Evolutionary conservation across 2,113 vertebrate species (phyloP).

Genomic region (Miniopterus natalensis): DNA sequence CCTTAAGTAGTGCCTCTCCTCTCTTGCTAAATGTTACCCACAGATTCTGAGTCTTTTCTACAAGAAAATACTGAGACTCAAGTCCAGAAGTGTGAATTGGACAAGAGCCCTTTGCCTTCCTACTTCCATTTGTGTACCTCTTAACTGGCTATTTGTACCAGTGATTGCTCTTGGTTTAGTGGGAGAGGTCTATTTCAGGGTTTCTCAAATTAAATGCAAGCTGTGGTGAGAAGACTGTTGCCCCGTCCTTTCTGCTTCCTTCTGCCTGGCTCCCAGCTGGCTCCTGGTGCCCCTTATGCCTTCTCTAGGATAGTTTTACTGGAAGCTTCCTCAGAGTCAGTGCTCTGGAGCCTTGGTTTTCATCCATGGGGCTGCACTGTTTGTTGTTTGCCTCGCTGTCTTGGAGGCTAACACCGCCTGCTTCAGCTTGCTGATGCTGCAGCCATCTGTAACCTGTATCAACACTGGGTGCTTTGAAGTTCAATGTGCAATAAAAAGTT

Average conservation of each 20-base stretch:
- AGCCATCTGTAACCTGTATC: constrained; percentile 36
- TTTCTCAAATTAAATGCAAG: background rate
- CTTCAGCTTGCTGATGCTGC: background rate
- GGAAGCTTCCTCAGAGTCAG: background rate
- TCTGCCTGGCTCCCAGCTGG: background rate
- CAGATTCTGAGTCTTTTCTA: background rate
- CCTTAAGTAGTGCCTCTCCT: background rate
- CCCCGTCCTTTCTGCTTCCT: background rate
- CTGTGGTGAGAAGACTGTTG: background rate
- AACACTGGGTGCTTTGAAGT: constrained; percentile 66
- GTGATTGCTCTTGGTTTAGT: background rate
- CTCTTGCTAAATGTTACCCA: background rate
- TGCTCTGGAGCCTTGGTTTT: background rate
- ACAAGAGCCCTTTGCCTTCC: background rate
- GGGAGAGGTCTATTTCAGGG: background rate
- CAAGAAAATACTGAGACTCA: background rate
- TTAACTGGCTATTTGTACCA: background rate
- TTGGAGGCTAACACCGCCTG: background rate
- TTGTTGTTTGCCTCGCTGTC: background rate
- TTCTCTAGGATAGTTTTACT: background rate
- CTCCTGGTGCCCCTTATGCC: background rate
- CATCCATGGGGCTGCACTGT: rapidly evolving
- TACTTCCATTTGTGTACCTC: background rate
- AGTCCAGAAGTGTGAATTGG: background rate
- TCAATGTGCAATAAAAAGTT: constrained; percentile 73